Evolutionary conservation across 2,888 invertebrate species (phyloP).

Genomic region (Heliconius hortense): DNA sequence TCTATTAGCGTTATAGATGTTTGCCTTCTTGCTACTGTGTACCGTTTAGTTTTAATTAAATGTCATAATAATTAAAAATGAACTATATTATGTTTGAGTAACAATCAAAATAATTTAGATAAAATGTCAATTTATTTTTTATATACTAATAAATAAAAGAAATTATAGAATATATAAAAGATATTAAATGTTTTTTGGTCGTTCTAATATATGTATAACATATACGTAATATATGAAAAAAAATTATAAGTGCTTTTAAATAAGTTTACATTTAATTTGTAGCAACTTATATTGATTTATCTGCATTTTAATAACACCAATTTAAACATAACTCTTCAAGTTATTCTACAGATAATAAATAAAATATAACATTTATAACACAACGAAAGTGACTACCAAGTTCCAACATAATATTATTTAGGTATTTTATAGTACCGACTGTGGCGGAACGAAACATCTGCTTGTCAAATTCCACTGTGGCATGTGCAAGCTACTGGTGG

Average conservation of each 20-base stretch:
- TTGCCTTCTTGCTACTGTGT: slow-evolving; percentile 31
- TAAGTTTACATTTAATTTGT: not conserved
- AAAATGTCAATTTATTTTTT: no score
- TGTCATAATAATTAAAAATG: slow-evolving; percentile 1
- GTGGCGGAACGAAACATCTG: slow-evolving; percentile 75
- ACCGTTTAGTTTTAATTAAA: slow-evolving; percentile 31
- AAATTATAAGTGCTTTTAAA: no score
- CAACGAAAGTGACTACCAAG: slow-evolving; percentile 41
- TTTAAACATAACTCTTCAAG: not conserved
- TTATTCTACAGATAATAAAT: slow-evolving; percentile 1
- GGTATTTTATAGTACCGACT: slow-evolving; percentile 74
- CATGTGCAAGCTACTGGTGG: slow-evolving; percentile 77
- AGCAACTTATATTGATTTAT: not conserved
- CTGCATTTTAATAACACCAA: not conserved
- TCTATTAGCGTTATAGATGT: slow-evolving; percentile 33
- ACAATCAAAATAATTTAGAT: no score
- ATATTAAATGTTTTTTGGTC: no score
- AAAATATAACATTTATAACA: slow-evolving; percentile 1
- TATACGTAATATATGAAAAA: no score
- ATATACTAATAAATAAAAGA: no score
- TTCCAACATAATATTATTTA: slow-evolving; percentile 60
- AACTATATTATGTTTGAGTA: not conserved
- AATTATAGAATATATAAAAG: no score
- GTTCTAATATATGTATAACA: no score
- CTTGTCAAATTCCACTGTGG: slow-evolving; percentile 79